phyloP scores from a whole-genome alignment of 2,113 vertebrate species.

The Macrotis lagotis region DNA sequence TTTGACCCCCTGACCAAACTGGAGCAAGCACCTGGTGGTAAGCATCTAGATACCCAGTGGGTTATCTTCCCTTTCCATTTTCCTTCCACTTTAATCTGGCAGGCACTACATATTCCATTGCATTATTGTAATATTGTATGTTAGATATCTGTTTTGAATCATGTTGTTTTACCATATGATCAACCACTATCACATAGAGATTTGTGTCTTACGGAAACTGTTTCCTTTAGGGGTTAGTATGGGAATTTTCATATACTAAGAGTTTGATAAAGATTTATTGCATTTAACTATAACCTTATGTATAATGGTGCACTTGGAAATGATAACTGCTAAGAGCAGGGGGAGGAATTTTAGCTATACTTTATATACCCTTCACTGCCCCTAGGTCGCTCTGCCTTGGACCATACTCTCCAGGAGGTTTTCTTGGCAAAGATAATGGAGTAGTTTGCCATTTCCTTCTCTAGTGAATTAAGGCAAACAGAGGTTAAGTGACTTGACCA shows the following conservation, averaged over 20 bases:
- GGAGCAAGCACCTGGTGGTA: background rate
- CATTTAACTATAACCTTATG: background rate
- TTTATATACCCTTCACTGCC: background rate
- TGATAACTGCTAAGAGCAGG: background rate
- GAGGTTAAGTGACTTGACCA: too few relatives aligned
- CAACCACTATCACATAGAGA: background rate
- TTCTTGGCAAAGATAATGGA: background rate
- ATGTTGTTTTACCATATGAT: background rate
- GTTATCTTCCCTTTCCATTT: background rate
- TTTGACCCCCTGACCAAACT: background rate
- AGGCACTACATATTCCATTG: background rate
- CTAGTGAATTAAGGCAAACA: too few relatives aligned
- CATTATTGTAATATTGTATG: background rate
- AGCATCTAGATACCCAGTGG: background rate
- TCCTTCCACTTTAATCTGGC: background rate
- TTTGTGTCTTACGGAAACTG: background rate
- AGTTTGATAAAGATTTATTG: background rate
- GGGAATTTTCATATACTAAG: background rate
- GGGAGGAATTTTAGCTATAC: background rate
- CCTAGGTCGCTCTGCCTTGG: background rate
- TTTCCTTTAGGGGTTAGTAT: background rate
- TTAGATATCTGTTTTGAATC: background rate
- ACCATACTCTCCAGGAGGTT: background rate
- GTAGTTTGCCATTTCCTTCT: background rate
- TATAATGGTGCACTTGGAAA: background rate